Percentiles rank a stretch among this genome's conserved stretches.
Conservation (phyloP, 92 coral and sea anemone species). For the Epizoanthus fatuus region DNA sequence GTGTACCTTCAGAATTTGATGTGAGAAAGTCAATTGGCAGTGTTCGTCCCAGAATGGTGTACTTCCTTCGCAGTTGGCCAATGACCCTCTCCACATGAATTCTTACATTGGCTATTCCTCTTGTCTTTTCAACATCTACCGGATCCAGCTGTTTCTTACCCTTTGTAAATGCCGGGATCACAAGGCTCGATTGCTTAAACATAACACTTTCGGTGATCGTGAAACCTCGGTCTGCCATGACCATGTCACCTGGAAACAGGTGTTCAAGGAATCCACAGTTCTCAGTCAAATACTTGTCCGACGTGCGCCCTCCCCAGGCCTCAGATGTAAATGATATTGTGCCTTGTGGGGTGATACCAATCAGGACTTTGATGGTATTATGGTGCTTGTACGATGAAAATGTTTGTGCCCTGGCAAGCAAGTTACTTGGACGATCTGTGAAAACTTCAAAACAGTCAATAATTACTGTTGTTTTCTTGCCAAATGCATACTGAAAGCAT, state of each 20-base stretch:
- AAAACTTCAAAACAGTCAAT: conserved; percentile 54
- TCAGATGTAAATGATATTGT: conserved; percentile 56
- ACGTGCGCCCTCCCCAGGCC: conserved; percentile 72
- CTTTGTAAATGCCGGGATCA: conserved; percentile 54
- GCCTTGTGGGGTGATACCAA: conserved; percentile 44
- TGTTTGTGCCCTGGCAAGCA: conserved; percentile 55
- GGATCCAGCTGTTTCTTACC: conserved; percentile 58
- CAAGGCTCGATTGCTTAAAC: conserved; percentile 42
- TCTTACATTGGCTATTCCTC: conserved; percentile 57
- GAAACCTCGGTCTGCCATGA: conserved; percentile 76
- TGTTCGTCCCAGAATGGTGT: conserved; percentile 48
- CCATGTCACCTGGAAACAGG: conserved; percentile 72
- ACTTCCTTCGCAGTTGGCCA: conserved; percentile 51
- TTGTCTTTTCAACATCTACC: conserved; percentile 60
- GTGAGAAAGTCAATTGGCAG: conserved; percentile 44
- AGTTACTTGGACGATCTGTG: conserved; percentile 37
- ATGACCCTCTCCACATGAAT: conserved; percentile 61
- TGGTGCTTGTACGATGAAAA: conserved; percentile 52
- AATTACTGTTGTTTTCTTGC: conserved; percentile 33
- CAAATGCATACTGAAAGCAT: conserved; percentile 46
- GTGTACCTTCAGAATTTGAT: conserved; percentile 43
- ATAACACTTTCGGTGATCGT: conserved; percentile 46
- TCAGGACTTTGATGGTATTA: conserved; percentile 46
- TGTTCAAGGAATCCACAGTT: conserved; percentile 69
- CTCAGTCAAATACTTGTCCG: conserved; percentile 72